Percentiles rank a stretch among this genome's conserved stretches.
phyloP scores from a whole-genome alignment of 2,797 vertebrate genomes.

The Meda fulgida region DNA sequence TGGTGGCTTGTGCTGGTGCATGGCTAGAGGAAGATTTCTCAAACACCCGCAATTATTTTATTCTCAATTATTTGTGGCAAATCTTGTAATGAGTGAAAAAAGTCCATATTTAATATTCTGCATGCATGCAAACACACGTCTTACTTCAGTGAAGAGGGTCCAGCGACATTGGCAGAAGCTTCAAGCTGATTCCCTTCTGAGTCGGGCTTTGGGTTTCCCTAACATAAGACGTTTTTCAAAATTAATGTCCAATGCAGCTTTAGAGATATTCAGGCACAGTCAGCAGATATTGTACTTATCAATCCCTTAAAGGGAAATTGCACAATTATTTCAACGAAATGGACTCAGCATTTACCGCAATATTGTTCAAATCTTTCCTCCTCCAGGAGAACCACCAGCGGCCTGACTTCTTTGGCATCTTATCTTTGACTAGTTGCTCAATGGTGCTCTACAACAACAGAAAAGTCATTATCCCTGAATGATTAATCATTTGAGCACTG shows the following conservation, averaged over 20 bases:
- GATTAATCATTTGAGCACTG: background rate
- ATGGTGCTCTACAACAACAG: slow-evolving; percentile 79
- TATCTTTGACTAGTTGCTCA: slow-evolving; percentile 87
- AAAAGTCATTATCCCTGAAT: slow-evolving; percentile 9
- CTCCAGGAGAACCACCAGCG: slow-evolving; percentile 96
- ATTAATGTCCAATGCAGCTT: background rate
- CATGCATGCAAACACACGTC: slow-evolving; percentile 42
- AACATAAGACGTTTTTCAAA: slow-evolving; percentile 26
- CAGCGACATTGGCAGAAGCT: slow-evolving; percentile 42
- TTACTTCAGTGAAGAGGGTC: slow-evolving; percentile 69
- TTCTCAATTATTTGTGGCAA: background rate
- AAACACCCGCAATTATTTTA: no score
- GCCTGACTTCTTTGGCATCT: slow-evolving; percentile 90
- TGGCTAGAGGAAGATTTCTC: background rate
- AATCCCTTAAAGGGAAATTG: background rate
- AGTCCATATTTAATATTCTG: background rate
- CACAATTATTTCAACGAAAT: background rate
- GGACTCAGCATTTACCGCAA: slow-evolving; percentile 72
- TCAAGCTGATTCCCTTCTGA: slow-evolving; percentile 60
- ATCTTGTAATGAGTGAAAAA: background rate
- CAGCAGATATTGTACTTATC: background rate
- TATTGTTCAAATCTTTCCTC: slow-evolving; percentile 78
- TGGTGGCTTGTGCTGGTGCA: background rate
- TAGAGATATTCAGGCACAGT: background rate
- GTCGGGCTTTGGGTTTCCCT: slow-evolving; percentile 69